phyloP scores from a whole-genome alignment of 2,797 vertebrate species.

The Chlorospingus flavigularis region DNA sequence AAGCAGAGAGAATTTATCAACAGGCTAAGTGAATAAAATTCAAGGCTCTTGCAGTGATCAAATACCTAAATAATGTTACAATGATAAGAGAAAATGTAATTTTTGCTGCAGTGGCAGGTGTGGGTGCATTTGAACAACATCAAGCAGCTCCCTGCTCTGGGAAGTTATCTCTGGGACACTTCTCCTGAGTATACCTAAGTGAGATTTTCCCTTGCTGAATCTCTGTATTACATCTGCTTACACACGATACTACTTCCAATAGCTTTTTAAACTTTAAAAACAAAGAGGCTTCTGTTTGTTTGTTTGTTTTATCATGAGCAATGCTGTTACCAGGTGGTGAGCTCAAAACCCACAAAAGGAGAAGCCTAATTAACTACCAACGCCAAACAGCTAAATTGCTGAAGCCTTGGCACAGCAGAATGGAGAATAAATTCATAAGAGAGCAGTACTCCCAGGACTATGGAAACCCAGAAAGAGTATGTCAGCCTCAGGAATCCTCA shows the following conservation, averaged over 20 bases:
- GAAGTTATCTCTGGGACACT: neutral
- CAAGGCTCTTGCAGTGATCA: neutral
- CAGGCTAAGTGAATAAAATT: neutral
- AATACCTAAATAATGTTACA: constrained; percentile 5
- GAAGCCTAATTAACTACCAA: neutral
- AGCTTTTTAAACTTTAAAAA: neutral
- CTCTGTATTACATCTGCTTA: neutral
- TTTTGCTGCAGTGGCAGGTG: neutral
- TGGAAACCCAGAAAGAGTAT: neutral
- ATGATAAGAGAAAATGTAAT: neutral
- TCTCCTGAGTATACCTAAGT: accelerated
- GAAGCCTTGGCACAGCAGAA: neutral
- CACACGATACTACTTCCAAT: neutral
- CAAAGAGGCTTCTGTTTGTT: neutral
- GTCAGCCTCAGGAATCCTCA: neutral
- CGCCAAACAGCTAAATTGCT: neutral
- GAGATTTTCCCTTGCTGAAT: neutral
- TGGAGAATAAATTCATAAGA: neutral
- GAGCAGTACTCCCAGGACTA: neutral
- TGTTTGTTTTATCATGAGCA: neutral
- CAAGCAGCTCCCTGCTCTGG: neutral
- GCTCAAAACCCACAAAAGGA: neutral
- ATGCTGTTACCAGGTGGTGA: neutral
- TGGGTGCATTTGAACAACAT: neutral
- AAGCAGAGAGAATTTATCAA: neutral